Conservation (phyloP, 2,888 invertebrate species). For the Malachius bipustulatus region DNA sequence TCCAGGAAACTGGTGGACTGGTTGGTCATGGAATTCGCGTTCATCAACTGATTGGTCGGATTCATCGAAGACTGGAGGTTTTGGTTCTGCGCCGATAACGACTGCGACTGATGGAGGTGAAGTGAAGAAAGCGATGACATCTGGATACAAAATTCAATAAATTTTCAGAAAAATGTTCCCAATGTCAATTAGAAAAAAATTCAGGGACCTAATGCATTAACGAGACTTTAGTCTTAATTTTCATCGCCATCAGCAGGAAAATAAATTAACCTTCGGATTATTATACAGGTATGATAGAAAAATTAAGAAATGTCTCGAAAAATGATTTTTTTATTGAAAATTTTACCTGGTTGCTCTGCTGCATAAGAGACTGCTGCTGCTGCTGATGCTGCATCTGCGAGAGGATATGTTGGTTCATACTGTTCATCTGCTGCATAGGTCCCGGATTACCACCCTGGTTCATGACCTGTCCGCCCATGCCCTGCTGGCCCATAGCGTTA, state of each 20-base stretch:
- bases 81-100: conserved; percentile 19
- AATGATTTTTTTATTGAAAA: too few species aligned
- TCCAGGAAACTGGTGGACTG: conserved; percentile 50
- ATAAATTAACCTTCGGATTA: too few species aligned
- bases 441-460: conserved; percentile 22
- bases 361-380: conserved; percentile 41
- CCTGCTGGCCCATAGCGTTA: conserved; percentile 25
- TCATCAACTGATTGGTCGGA: conserved; percentile 28
- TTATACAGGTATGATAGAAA: too few species aligned
- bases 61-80: conserved; percentile 19
- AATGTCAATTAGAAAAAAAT: too few species aligned
- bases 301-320: too few species aligned
- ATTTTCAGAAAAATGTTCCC: too few species aligned
- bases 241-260: too few species aligned
- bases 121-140: too few species aligned
- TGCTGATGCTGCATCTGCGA: conserved; percentile 42
- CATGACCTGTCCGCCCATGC: conserved; percentile 21
- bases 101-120: conserved; percentile 25
- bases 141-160: too few species aligned
- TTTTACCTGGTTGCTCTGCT: conserved; percentile 36
- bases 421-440: conserved; percentile 33
- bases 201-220: too few species aligned
- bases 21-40: conserved; percentile 38
- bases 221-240: too few species aligned
- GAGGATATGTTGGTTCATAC: conserved; percentile 40